Conservation (phyloP, 2,797 vertebrate species). For the Buceros bicornis region DNA sequence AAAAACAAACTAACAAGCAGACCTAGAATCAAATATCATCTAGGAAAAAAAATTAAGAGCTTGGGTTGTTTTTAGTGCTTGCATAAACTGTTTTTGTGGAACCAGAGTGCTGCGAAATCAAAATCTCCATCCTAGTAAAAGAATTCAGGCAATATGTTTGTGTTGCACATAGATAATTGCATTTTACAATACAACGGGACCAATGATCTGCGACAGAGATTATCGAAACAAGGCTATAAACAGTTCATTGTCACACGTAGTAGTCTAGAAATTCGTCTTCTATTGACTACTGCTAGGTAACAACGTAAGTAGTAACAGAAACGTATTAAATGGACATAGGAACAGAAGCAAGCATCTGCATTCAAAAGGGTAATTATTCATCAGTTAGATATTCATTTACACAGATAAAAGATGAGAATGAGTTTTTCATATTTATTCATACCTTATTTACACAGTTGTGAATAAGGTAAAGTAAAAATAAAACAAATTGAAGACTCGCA, state of each 20-base stretch:
- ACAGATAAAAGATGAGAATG: neutral
- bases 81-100: neutral
- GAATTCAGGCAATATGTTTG: neutral
- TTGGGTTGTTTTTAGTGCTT: neutral
- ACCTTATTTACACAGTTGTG: neutral
- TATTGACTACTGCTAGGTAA: neutral
- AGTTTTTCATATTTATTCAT: neutral
- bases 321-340: neutral
- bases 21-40: neutral
- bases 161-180: neutral
- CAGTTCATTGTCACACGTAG: neutral
- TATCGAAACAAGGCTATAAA: neutral
- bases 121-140: neutral
- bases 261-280: neutral
- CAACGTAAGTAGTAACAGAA: neutral
- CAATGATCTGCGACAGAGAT: neutral
- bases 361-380: neutral
- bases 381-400: neutral
- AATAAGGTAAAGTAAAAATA: neutral
- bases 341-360: neutral
- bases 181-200: neutral
- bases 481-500: neutral
- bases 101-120: conserved; percentile 1
- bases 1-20: neutral
- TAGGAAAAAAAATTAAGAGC: neutral